A percentile compares a stretch with the other conserved stretches of the same genome.
Evolutionary conservation across 2,113 vertebrate species (phyloP).

Genomic region (Cyanoliseus patagonus): DNA sequence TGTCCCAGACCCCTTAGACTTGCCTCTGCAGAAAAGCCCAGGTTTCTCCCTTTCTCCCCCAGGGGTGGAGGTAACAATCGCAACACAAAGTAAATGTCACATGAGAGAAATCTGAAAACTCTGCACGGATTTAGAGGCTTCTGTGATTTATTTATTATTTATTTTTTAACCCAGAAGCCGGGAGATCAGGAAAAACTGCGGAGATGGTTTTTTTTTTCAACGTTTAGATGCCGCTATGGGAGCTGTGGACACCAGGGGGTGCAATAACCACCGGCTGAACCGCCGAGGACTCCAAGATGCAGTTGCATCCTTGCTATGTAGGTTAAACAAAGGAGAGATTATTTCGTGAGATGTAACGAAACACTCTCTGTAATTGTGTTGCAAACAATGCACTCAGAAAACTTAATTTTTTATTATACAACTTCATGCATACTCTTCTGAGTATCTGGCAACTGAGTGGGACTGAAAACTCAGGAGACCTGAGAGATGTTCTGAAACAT

Average conservation of each 20-base stretch:
- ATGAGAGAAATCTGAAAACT: neutral
- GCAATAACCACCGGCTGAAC: neutral
- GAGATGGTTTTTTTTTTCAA: rapidly evolving
- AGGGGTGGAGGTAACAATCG: neutral
- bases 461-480: neutral
- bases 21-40: neutral
- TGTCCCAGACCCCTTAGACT: neutral
- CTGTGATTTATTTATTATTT: no score
- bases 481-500: neutral
- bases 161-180: neutral
- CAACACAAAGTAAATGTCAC: neutral
- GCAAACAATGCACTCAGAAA: neutral
- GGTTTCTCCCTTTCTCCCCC: neutral
- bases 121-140: neutral
- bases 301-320: neutral
- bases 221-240: neutral
- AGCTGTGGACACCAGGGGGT: constrained; percentile 17
- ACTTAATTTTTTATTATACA: neutral
- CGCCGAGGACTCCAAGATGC: neutral
- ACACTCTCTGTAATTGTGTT: neutral
- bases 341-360: neutral
- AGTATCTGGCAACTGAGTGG: neutral
- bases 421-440: neutral
- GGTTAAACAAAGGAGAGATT: neutral
- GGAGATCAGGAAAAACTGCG: neutral